Conservation (phyloP, 2,113 vertebrate genomes). For the Muntiacus muntjak region DNA sequence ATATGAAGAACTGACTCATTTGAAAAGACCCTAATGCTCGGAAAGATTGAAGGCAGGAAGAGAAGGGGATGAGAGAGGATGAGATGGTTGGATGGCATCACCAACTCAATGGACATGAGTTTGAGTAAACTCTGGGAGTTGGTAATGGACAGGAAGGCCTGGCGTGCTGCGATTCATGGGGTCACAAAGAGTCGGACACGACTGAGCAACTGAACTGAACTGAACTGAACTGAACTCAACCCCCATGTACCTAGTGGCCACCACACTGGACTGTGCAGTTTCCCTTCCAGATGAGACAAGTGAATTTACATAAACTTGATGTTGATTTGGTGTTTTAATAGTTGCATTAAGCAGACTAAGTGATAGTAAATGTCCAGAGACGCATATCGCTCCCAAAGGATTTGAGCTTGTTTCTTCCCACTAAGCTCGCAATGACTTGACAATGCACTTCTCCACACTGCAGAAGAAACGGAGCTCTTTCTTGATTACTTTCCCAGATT, state of each 20-base stretch:
- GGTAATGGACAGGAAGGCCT: background rate
- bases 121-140: background rate
- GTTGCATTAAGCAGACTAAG: background rate
- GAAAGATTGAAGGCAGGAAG: background rate
- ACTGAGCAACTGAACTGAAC: background rate
- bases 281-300: background rate
- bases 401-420: background rate
- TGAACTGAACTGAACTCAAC: background rate
- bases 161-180: background rate
- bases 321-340: background rate
- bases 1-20: too few relatives aligned
- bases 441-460: background rate
- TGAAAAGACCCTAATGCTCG: background rate
- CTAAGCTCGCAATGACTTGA: background rate
- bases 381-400: background rate
- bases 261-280: background rate
- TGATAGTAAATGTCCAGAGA: background rate
- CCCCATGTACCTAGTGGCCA: background rate
- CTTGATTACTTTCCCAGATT: background rate
- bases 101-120: background rate
- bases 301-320: background rate
- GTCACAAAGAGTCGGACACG: rapidly evolving
- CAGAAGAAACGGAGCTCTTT: background rate
- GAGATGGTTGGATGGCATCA: background rate
- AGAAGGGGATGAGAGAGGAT: background rate